Evolutionary conservation across 2,888 invertebrate species (phyloP).

Genomic region (Sialis lutaria): DNA sequence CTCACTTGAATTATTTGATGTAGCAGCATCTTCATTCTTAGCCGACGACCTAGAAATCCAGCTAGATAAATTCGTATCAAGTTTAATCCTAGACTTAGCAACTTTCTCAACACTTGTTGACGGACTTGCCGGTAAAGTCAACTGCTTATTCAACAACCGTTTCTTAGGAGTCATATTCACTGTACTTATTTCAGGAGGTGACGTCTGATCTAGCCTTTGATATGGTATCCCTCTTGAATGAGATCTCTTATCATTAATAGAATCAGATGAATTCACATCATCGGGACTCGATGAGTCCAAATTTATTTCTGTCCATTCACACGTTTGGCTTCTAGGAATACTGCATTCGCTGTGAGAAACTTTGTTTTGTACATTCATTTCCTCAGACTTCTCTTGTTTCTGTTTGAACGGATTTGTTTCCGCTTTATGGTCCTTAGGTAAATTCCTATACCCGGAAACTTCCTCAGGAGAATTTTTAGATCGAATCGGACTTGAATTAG

Average conservation of each 20-base stretch:
- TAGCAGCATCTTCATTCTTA: slow-evolving; percentile 21
- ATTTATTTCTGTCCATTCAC: slow-evolving; percentile 59
- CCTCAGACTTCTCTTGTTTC: neutral
- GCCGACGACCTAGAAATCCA: slow-evolving; percentile 37
- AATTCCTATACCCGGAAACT: slow-evolving; percentile 3
- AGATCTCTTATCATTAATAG: slow-evolving; percentile 16
- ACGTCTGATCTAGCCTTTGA: slow-evolving; percentile 20
- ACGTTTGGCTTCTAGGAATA: slow-evolving; percentile 23
- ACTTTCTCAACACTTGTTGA: slow-evolving; percentile 21
- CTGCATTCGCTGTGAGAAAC: neutral
- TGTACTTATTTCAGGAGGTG: slow-evolving; percentile 10
- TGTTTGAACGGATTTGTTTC: slow-evolving; percentile 1
- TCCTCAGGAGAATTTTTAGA: slow-evolving; percentile 13
- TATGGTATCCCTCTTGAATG: slow-evolving; percentile 20
- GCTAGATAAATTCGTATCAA: slow-evolving; percentile 31
- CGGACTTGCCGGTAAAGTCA: slow-evolving; percentile 27
- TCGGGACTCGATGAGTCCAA: slow-evolving; percentile 51
- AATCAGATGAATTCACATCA: slow-evolving; percentile 31
- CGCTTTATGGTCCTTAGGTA: neutral
- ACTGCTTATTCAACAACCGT: slow-evolving; percentile 27
- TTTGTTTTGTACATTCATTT: neutral
- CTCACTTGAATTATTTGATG: slow-evolving; percentile 22
- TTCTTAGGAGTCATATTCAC: slow-evolving; percentile 13
- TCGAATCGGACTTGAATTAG: slow-evolving; percentile 20
- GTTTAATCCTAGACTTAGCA: slow-evolving; percentile 19